Percentiles rank a stretch among this genome's conserved stretches.
Conservation (phyloP, 2,888 invertebrate genomes). For the Metacarcinus magister region DNA sequence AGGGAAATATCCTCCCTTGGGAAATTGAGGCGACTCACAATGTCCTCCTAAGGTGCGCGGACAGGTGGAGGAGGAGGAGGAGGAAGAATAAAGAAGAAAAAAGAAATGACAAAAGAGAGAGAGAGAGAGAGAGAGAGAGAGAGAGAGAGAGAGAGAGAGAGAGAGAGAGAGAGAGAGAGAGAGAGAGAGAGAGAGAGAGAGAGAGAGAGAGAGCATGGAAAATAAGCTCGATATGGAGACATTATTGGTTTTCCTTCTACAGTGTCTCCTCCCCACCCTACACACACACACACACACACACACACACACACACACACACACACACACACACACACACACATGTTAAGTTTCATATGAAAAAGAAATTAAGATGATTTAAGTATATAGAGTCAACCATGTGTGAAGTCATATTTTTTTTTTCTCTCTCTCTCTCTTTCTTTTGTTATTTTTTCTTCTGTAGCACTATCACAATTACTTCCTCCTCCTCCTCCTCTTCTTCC, state of each 20-base stretch:
- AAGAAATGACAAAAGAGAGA: not conserved
- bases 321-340: too few relatives aligned
- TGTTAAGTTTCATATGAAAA: not conserved
- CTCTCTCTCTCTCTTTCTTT: not conserved
- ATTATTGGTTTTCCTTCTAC: too few relatives aligned
- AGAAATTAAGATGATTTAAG: too few relatives aligned
- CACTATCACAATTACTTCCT: not conserved
- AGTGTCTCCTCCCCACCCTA: too few relatives aligned
- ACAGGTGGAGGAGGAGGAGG: constrained; percentile 2
- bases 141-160: constrained; percentile 26
- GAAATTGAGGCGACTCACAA: not conserved
- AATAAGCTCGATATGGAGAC: not conserved
- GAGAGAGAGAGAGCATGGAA: too few relatives aligned
- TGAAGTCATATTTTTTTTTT: too few relatives aligned
- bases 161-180: constrained; percentile 26
- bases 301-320: too few relatives aligned
- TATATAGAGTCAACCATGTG: too few relatives aligned
- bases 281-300: too few relatives aligned
- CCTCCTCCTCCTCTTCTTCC: not conserved
- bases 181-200: not conserved
- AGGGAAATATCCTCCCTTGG: not conserved
- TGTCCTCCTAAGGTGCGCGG: not conserved
- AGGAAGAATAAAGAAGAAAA: not conserved
- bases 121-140: constrained; percentile 26
- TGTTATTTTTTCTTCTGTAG: not conserved